phyloP scores from a whole-genome alignment of 2,797 vertebrate species.

The Varecia variegata region DNA sequence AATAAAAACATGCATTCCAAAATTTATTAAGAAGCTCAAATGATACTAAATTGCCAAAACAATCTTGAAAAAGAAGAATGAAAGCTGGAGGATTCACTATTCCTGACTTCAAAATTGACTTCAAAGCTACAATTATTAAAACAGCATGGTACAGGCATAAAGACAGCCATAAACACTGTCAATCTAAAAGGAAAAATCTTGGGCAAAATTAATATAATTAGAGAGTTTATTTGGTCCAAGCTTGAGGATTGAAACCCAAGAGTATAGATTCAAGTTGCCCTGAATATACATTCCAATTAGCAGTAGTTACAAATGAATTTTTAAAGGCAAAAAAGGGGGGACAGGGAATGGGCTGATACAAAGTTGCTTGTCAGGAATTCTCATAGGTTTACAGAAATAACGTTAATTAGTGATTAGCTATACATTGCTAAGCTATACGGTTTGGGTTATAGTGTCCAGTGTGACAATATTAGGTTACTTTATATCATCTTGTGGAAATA shows the following conservation, averaged over 20 bases:
- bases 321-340: too few relatives aligned
- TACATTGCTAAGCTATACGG: background rate
- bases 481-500: too few relatives aligned
- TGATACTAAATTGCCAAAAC: background rate
- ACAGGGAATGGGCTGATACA: background rate
- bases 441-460: background rate
- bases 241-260: too few relatives aligned
- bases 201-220: too few relatives aligned
- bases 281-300: too few relatives aligned
- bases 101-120: background rate
- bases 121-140: background rate
- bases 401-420: background rate
- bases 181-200: too few relatives aligned
- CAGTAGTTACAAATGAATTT: too few relatives aligned
- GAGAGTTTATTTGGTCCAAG: too few relatives aligned
- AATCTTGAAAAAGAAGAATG: background rate
- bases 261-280: too few relatives aligned
- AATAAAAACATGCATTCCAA: background rate
- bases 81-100: background rate
- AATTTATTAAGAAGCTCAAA: background rate
- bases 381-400: background rate
- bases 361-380: background rate
- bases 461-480: background rate
- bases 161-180: too few relatives aligned
- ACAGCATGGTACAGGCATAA: background rate